A percentile compares a stretch with the other conserved stretches of the same genome.
These are phyloP conservation scores for Sarotherodon lohbergeri DNA, from an alignment of 2,113 vertebrate genomes.

Conservation along the genomic window DNA sequence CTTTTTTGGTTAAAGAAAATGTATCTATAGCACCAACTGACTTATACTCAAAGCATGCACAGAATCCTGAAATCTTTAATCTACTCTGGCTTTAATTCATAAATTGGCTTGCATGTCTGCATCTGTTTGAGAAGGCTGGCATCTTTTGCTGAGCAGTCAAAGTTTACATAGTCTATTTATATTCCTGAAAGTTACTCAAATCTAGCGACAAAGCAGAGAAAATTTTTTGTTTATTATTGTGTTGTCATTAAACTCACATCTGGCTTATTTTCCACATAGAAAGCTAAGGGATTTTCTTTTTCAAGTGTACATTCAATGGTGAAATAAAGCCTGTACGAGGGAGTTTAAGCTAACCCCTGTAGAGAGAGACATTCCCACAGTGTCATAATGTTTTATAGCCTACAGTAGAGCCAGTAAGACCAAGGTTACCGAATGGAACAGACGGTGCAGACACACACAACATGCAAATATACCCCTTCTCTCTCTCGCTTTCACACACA, in stretches of 20 bases:
- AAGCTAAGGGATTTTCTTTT: neutral
- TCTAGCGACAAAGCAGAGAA: neutral
- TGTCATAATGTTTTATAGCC: conserved; percentile 28
- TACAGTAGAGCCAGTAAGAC: conserved; percentile 9
- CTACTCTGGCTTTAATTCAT: neutral
- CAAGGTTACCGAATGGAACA: conserved; percentile 19
- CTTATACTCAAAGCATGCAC: neutral
- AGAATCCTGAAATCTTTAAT: neutral
- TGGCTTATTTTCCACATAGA: neutral
- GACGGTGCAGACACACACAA: neutral
- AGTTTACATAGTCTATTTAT: neutral
- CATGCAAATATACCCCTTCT: neutral
- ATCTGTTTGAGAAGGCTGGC: neutral
- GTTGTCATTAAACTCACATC: neutral
- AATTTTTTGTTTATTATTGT: neutral
- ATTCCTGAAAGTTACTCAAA: neutral
- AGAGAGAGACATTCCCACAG: conserved; percentile 1
- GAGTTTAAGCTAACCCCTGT: neutral
- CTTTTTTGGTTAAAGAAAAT: neutral
- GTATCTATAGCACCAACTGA: neutral
- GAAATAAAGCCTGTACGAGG: neutral
- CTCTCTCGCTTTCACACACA: neutral
- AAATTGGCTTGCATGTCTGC: neutral
- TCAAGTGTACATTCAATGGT: neutral
- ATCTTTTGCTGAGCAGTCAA: neutral